Base-by-base conservation (phyloP, 2,113 vertebrate species). In the Lepisosteus osseus region DNA sequence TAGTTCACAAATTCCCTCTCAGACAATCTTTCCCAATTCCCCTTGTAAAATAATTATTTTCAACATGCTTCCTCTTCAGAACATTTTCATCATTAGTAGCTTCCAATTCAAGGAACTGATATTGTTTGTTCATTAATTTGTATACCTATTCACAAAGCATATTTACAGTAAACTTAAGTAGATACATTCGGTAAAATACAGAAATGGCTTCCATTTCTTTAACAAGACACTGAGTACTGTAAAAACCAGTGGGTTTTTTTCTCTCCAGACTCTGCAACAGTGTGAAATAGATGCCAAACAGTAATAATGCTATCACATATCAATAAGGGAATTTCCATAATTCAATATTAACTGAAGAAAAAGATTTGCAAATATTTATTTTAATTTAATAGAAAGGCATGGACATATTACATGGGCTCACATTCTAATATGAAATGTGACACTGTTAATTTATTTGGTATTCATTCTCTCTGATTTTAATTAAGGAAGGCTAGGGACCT, bases 1-100 rank as follows among this genome's bases (percentile, higher is more conserved):
- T 64, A 71, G 80, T 83, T 86, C 79, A 78, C 77, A 78, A 81
- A 80, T 73, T 86, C 78, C 62, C 71, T 74, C 76, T 74, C 76
- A 45, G 70, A 73, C 80, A 83, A 82, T 79, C 82, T 78, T 86
- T 74, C 82, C 79, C 74, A 78, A 74, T 83, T 78, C 73, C 75
- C 74, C 69, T 67, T 76, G 77, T 75, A 75, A 72, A 76, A 72
- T 69, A 72, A 80, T 76, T 79, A 77, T 77, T 76, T 77, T 29
- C 29, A 29, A 29, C 29, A 29, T 77, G 79, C 82, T 86, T 85
- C 84, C 9, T 51, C 47, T 51, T 6, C 47, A 6, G 47, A 51
- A n/a, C 64, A 73, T 77, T 84, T 79, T 73, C 54, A 56, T 71
- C 84, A 86, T 83, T 80, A 85, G 72, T 54, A 72, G 64, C 74